Percentiles rank a stretch among this genome's conserved stretches.
These are phyloP conservation scores for Gavialis gangeticus DNA, from an alignment of 2,113 vertebrate genomes.

Conservation along the genomic window DNA sequence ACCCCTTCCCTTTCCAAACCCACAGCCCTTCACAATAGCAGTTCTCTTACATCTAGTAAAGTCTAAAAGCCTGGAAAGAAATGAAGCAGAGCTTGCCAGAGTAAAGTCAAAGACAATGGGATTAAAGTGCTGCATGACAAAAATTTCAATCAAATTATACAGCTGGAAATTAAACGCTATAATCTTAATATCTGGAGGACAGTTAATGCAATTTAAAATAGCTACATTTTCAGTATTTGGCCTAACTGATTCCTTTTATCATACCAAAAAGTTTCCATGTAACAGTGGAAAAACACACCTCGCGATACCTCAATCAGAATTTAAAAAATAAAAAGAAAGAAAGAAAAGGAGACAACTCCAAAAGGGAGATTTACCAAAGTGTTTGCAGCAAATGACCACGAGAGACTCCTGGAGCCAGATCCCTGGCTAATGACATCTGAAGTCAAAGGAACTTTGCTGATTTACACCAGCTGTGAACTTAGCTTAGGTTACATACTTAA, in stretches of 20 bases:
- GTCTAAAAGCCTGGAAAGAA: background rate
- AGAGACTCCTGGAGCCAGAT: background rate
- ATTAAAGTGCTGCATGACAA: background rate
- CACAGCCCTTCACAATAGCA: background rate
- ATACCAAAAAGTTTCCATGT: background rate
- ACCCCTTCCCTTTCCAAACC: background rate
- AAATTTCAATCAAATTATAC: background rate
- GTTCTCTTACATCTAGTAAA: background rate
- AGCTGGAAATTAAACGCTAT: background rate
- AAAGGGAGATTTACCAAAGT: background rate
- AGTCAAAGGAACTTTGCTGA: background rate
- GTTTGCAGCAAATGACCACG: background rate
- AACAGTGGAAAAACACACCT: conserved; percentile 23
- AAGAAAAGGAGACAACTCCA: background rate
- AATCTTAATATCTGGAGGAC: background rate
- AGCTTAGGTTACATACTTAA: background rate
- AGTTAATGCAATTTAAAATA: background rate
- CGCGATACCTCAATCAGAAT: background rate
- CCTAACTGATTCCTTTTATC: background rate
- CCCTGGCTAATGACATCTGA: background rate
- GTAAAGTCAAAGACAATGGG: background rate
- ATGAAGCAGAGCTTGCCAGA: background rate
- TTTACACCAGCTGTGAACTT: background rate
- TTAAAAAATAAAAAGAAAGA: background rate
- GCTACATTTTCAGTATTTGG: background rate